A percentile compares a stretch with the other conserved stretches of the same genome.
phyloP scores from a whole-genome alignment of 2,888 invertebrate genomes.

The Tipula helvola region DNA sequence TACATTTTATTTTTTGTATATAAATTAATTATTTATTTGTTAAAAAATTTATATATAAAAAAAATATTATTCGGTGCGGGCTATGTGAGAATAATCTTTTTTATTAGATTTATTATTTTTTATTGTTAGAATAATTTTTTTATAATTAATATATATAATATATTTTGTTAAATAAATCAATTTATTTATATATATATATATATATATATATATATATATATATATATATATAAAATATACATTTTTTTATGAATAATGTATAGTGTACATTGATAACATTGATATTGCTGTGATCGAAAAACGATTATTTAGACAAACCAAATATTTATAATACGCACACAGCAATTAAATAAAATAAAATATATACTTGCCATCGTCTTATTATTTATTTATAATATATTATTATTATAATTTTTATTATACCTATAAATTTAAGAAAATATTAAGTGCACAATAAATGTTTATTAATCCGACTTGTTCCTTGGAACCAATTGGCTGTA shows the following conservation, averaged over 20 bases:
- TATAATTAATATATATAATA: constrained; percentile 11
- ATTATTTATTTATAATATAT: constrained; percentile 7
- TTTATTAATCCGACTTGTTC: constrained; percentile 23
- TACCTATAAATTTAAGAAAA: not conserved
- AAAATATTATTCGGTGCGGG: constrained; percentile 15
- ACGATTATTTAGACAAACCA: not conserved
- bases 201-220: constrained; percentile 12
- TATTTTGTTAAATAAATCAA: constrained; percentile 9
- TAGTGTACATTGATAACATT: not conserved
- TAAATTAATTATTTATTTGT: constrained; percentile 18
- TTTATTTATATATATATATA: constrained; percentile 13
- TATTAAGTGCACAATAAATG: constrained; percentile 21
- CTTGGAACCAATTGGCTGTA: constrained; percentile 26
- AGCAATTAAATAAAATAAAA: not conserved
- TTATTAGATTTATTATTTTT: not conserved
- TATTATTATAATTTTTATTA: not conserved
- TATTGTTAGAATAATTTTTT: not conserved
- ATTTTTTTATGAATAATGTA: constrained; percentile 10
- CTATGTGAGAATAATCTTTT: constrained; percentile 15
- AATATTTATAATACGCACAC: not conserved
- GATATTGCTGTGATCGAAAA: not conserved
- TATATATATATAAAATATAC: not conserved
- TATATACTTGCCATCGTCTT: not conserved
- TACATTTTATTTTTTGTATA: constrained; percentile 18
- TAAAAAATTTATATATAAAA: not conserved